Evolutionary conservation across 2,113 vertebrate species (phyloP).

Genomic region (Sisor rabdophorus): DNA sequence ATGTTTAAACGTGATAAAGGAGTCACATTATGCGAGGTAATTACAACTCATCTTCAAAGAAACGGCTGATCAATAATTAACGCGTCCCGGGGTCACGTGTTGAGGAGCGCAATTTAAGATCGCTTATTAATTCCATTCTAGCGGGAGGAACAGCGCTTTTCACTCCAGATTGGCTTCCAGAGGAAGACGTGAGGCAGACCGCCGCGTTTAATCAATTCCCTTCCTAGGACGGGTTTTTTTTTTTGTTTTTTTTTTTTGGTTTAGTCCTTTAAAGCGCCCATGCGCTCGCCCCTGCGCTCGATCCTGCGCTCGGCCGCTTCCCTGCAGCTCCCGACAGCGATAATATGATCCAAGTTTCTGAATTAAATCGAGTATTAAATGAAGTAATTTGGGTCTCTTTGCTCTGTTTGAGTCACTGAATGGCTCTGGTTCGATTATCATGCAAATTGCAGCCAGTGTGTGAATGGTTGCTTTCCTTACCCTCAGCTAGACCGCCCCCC

Average conservation of each 20-base stretch:
- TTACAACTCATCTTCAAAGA: slow-evolving; percentile 60
- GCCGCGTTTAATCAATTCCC: slow-evolving; percentile 31
- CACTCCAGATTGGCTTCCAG: slow-evolving; percentile 29
- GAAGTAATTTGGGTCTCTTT: slow-evolving; percentile 63
- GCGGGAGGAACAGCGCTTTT: slow-evolving; percentile 35
- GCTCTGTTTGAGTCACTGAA: slow-evolving; percentile 62
- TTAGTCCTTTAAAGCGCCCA: slow-evolving; percentile 46
- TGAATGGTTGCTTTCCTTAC: slow-evolving; percentile 58
- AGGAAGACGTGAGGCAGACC: slow-evolving; percentile 26
- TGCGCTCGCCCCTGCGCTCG: slow-evolving; percentile 43
- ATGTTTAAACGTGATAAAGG: slow-evolving; percentile 71
- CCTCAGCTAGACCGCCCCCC: slow-evolving; percentile 31
- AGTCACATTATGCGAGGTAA: slow-evolving; percentile 67
- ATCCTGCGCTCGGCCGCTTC: slow-evolving; percentile 40
- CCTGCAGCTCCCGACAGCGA: slow-evolving; percentile 51
- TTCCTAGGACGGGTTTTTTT: slow-evolving; percentile 29
- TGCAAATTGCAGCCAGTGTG: slow-evolving; percentile 56
- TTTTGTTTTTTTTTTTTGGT: background rate
- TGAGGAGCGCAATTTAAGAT: slow-evolving; percentile 57
- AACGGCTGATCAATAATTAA: slow-evolving; percentile 70
- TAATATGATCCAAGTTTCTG: slow-evolving; percentile 66
- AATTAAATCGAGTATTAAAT: slow-evolving; percentile 67
- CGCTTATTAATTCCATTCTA: slow-evolving; percentile 60
- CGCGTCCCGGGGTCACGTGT: slow-evolving; percentile 55
- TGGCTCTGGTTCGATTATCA: slow-evolving; percentile 61